phyloP scores from a whole-genome alignment of 2,888 invertebrate genomes.

The Alsophila aescularia region DNA sequence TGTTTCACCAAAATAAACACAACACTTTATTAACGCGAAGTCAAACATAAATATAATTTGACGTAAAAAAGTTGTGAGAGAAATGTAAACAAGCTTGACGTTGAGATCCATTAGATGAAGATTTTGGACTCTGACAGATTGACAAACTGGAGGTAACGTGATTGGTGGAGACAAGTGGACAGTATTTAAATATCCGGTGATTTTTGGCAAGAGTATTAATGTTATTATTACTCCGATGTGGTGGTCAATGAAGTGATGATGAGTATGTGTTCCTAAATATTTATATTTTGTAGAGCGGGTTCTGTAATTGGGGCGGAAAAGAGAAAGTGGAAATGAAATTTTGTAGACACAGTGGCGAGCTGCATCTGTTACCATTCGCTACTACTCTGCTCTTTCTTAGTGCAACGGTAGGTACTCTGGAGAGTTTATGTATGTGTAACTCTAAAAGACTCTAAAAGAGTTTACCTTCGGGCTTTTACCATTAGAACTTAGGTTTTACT shows the following conservation, averaged over 20 bases:
- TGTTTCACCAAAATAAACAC: slow-evolving; percentile 29
- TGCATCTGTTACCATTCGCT: too few species aligned
- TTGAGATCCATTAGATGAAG: slow-evolving; percentile 53
- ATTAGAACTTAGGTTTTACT: too few species aligned
- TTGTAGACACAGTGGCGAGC: too few species aligned
- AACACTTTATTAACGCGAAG: slow-evolving; percentile 37
- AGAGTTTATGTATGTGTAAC: too few species aligned
- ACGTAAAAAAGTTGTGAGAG: slow-evolving; percentile 36
- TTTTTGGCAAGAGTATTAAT: background rate
- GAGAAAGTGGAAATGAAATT: too few species aligned
- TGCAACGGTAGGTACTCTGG: too few species aligned
- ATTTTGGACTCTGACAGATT: slow-evolving; percentile 23
- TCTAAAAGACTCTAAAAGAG: too few species aligned
- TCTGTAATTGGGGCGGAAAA: too few species aligned
- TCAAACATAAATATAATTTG: slow-evolving; percentile 37
- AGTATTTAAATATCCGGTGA: slow-evolving; percentile 1
- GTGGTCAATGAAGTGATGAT: background rate
- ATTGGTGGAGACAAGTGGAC: background rate
- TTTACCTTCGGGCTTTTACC: too few species aligned
- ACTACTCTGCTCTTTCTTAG: too few species aligned
- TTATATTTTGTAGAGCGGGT: too few species aligned
- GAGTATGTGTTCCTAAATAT: background rate
- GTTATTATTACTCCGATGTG: background rate
- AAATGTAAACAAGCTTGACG: slow-evolving; percentile 33
- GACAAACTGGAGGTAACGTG: slow-evolving; percentile 15